phyloP scores from a whole-genome alignment of 1,140 invertebrate species.

The Armadillidium nasatum region DNA sequence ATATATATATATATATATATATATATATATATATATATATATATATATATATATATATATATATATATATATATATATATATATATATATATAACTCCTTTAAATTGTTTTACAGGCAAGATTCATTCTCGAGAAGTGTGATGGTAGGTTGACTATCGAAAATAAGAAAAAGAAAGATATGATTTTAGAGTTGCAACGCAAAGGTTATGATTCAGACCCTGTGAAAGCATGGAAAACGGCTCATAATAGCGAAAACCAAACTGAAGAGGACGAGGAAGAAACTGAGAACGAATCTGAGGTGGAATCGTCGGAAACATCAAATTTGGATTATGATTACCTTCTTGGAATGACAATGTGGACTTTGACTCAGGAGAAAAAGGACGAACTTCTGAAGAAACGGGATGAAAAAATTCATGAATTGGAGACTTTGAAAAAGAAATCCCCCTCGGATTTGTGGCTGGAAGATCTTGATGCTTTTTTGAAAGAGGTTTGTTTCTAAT shows the following conservation, averaged over 20 bases:
- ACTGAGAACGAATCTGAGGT: conserved; percentile 46
- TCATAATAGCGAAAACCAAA: conserved; percentile 54
- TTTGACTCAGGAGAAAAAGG: conserved; percentile 87
- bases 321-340: conserved; percentile 72
- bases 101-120: conserved; percentile 47
- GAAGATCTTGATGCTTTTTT: conserved; percentile 79
- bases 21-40: too few species aligned
- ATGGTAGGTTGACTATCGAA: conserved; percentile 82
- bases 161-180: conserved; percentile 87
- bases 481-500: conserved; percentile 52
- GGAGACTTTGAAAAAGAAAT: conserved; percentile 65
- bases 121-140: conserved; percentile 98
- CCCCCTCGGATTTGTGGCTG: conserved; percentile 74
- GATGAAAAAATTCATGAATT: conserved; percentile 74
- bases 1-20: too few species aligned
- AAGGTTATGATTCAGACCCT: conserved; percentile 91
- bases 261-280: conserved; percentile 49
- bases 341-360: conserved; percentile 93
- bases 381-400: conserved; percentile 79
- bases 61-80: too few species aligned
- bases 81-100: too few species aligned
- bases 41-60: too few species aligned
- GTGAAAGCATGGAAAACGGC: conserved; percentile 85
- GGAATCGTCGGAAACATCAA: conserved; percentile 30
- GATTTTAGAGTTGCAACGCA: conserved; percentile 79